Conservation (phyloP, 2,888 invertebrate genomes). For the Lasioglossum oenotherae region DNA sequence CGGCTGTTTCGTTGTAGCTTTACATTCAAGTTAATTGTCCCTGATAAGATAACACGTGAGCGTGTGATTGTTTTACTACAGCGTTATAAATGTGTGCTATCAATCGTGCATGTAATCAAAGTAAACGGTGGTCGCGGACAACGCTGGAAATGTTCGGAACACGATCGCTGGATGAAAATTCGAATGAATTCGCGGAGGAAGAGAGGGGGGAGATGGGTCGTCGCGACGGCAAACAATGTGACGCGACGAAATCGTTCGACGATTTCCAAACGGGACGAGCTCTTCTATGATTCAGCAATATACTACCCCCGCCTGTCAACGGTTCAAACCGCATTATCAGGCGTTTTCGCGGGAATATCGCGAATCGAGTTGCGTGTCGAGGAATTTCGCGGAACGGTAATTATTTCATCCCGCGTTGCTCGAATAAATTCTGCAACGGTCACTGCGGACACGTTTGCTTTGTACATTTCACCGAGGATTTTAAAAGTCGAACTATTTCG, state of each 20-base stretch:
- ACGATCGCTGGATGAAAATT: not conserved
- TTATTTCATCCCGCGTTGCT: not conserved
- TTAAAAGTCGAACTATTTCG: no score
- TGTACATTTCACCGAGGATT: no score
- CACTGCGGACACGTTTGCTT: not conserved
- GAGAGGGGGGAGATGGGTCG: not conserved
- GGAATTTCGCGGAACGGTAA: not conserved
- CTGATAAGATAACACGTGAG: conserved; percentile 42
- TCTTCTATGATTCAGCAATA: not conserved
- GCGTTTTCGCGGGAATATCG: conserved; percentile 1
- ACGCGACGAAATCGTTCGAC: not conserved
- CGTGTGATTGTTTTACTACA: conserved; percentile 12
- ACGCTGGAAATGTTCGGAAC: not conserved
- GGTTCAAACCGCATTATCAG: not conserved
- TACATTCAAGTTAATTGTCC: conserved; percentile 36
- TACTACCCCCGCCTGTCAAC: not conserved
- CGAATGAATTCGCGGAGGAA: not conserved
- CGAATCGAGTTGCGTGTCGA: conserved; percentile 1
- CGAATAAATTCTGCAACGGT: not conserved
- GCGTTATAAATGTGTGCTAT: conserved; percentile 21
- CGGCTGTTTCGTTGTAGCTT: conserved; percentile 31
- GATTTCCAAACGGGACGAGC: not conserved
- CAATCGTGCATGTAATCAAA: not conserved
- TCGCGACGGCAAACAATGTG: not conserved
- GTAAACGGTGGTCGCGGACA: no score